These are phyloP conservation scores for Conus canariensis DNA, from an alignment of 2,888 invertebrate species.

Conservation along the genomic window DNA sequence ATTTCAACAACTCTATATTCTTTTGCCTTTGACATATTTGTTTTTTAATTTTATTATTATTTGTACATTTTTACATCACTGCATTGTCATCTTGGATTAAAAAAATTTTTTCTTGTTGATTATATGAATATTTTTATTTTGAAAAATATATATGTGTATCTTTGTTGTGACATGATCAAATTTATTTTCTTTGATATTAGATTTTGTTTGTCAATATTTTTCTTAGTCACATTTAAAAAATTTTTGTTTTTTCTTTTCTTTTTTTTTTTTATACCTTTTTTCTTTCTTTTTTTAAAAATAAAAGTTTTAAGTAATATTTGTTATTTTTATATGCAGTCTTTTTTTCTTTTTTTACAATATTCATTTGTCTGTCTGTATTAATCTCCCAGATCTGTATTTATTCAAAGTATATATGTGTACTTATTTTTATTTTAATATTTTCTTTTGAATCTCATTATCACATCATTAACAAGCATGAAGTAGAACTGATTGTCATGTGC, in stretches of 20 bases:
- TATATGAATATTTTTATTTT: background rate
- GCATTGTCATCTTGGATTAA: slow-evolving; percentile 14
- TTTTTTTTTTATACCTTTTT: background rate
- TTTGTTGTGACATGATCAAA: background rate
- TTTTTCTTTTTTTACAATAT: background rate
- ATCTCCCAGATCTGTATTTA: too few relatives aligned
- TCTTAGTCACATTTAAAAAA: background rate
- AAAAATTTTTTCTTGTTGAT: background rate
- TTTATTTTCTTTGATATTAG: background rate
- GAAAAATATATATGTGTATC: background rate
- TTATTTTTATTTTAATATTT: background rate
- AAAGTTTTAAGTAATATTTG: background rate
- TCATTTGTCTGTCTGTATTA: too few relatives aligned
- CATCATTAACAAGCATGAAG: slow-evolving; percentile 11
- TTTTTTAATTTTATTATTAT: background rate
- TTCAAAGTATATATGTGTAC: too few relatives aligned
- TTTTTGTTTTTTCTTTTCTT: background rate
- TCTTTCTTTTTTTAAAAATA: background rate
- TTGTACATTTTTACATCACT: background rate
- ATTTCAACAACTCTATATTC: background rate
- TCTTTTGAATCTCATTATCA: background rate
- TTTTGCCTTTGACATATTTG: background rate
- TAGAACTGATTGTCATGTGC: slow-evolving; percentile 2
- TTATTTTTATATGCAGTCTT: background rate
- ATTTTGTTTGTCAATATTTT: background rate